Evolutionary conservation across 2,113 vertebrate genomes (phyloP).

Genomic region (Indicator indicator): DNA sequence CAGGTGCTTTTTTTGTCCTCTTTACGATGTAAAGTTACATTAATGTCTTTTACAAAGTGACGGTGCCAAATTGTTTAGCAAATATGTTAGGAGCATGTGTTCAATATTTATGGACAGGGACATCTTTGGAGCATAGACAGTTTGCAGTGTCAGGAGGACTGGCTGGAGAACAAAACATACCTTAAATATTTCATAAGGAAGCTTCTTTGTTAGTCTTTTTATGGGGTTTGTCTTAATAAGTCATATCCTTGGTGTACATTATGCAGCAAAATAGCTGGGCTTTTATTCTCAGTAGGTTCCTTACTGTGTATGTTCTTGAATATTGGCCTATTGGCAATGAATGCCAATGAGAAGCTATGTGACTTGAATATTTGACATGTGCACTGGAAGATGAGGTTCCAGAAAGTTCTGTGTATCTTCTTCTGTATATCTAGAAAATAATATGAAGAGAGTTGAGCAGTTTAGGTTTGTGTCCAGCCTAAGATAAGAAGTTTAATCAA

Average conservation of each 20-base stretch:
- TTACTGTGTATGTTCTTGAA: conserved; percentile 9
- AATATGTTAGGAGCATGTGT: neutral
- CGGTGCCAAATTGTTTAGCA: conserved; percentile 6
- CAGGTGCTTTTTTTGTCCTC: neutral
- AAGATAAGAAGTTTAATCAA: neutral
- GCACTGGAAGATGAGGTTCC: neutral
- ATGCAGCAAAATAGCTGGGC: neutral
- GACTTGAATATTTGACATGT: neutral
- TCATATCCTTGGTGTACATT: neutral
- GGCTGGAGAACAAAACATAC: conserved; percentile 21
- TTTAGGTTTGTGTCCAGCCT: neutral
- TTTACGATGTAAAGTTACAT: neutral
- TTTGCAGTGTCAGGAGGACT: conserved; percentile 9
- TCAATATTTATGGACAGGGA: conserved; percentile 51
- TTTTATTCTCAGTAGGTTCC: conserved; percentile 20
- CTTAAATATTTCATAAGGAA: conserved; percentile 34
- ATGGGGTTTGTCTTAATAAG: conserved; percentile 4
- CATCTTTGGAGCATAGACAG: neutral
- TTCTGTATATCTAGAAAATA: neutral
- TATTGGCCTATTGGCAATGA: neutral
- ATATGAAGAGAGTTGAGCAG: neutral
- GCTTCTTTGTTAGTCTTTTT: neutral
- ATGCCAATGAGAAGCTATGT: neutral
- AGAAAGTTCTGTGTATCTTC: neutral
- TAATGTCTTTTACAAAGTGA: neutral